phyloP scores from a whole-genome alignment of 2,888 invertebrate species.

The Lacanobia oleracea region DNA sequence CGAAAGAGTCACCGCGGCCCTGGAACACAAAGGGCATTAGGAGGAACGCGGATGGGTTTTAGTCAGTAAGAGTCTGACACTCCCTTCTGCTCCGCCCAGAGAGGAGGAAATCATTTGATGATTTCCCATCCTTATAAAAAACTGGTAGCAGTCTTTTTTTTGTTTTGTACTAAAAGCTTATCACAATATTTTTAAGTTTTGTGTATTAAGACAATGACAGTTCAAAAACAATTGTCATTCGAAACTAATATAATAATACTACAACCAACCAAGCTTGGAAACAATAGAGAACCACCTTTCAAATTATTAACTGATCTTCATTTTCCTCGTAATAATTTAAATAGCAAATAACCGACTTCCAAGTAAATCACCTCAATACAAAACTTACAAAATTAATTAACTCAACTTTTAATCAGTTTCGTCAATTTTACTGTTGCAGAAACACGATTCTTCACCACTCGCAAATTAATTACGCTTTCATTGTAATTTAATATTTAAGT shows the following conservation, averaged over 20 bases:
- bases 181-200: too few species aligned
- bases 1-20: too few species aligned
- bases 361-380: neutral
- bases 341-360: neutral
- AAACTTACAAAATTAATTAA: slow-evolving; percentile 24
- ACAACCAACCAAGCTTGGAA: neutral
- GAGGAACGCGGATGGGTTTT: too few species aligned
- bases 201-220: neutral
- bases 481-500: slow-evolving; percentile 24
- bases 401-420: slow-evolving; percentile 18
- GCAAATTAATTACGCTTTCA: slow-evolving; percentile 23
- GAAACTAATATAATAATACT: too few species aligned
- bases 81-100: too few species aligned
- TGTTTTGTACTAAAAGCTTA: too few species aligned
- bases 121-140: too few species aligned
- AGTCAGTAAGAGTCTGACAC: too few species aligned
- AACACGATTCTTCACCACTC: slow-evolving; percentile 14
- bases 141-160: too few species aligned
- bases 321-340: slow-evolving; percentile 2
- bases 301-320: neutral
- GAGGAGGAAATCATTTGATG: too few species aligned
- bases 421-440: slow-evolving; percentile 24
- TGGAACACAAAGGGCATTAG: too few species aligned
- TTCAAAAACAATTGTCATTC: too few species aligned
- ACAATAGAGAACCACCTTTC: neutral